Base-by-base conservation (phyloP, 2,888 invertebrate species). In the Andrena praecox region DNA sequence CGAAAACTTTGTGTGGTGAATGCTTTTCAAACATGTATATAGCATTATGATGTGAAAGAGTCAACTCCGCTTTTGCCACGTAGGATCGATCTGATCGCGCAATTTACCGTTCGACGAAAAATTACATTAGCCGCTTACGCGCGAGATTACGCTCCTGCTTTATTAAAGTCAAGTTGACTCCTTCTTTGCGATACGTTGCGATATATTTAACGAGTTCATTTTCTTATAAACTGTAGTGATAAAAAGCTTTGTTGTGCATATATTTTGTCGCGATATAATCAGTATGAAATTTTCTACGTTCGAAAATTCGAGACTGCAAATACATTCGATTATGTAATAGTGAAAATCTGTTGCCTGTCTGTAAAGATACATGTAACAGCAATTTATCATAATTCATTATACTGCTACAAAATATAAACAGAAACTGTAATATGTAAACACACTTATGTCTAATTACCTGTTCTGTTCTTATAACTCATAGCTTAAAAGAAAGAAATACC, bases 401-500 rank as follows among this genome's bases (percentile, higher is more conserved):
- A 85, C 78, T 78, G 80, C 77, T 67, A 4, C 76, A 84, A 84
- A 84, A 75, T 76, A 72, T 77, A 10, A 77, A 74, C 24, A 69
- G 69, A 50, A 24, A 74, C 69, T 67, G 70, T 70, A 67, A 71
- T 74, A 75, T 74, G 63, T 48, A 78, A 85, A 80, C 80, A 85
- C 80, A 75, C 84, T 84, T 85, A 80, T 67, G 63, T 72, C 56
- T 80, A 84, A 76, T 85, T 85, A 85, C 85, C 85, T 85, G 81
- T 54, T 69, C 59, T 63, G 59, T 29, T 77, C 42, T 82, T 50
- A 82, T 56, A 71, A 52, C 6, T 20, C n/a, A 54, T 80, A 82
- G 64, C 27, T 76, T 81, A 66, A n/a, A 69, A 50, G 59, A 52
- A 85, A 85, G 88, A 76, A 85, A 80, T 90, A 95, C 96, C 95